Base-by-base conservation (phyloP, 2,888 invertebrate species). In the Parapristionchus giblindavisi region DNA sequence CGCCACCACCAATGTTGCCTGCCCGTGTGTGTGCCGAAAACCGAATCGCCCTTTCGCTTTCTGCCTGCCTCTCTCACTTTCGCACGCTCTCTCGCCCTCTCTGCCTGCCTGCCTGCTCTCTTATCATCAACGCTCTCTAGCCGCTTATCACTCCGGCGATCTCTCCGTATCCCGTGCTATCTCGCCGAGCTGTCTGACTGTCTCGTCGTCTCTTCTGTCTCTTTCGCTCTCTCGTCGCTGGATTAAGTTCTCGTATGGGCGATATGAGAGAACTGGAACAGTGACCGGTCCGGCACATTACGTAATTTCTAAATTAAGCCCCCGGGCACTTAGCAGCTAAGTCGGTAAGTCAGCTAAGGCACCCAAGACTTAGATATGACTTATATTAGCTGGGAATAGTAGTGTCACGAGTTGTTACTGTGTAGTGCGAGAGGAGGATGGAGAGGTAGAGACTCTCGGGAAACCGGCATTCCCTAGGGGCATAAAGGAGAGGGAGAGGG, bases 241-340 rank as follows among this genome's bases (percentile, higher is more conserved):
- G 43, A 27, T 34, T 54, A 34, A 21, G 24, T 29, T 40, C 52
- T 51, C 27, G 32, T 38, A n/a, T 68, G 32, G 68, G 29, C 40
- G 43, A 65, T 65, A 43, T n/a, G n/a, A n/a, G n/a, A 65, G 63
- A 65, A 65, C 63, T 65, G 63, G 63, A 65, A 65, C 63, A 65
- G 63, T 65, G 63, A 65, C 63, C 63, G 63, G 63, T 65, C 63
- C 63, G 1, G 63, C 34, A 17, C 63, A 29, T 65, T 43, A 43
- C 63, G 63, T 38, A 61, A 65, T 65, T 43, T n/a, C 36, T 24
- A 29, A 36, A 60, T 34, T n/a, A n/a, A n/a, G n/a, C n/a, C n/a
- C n/a, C n/a, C n/a, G n/a, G n/a, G n/a, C n/a, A n/a, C n/a, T n/a
- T 14, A 51, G 14, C 14, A 14, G 51, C 14, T 17, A n/a, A 51